Conservation (phyloP, 1,140 invertebrate species). For the Drosophila ogumai region DNA sequence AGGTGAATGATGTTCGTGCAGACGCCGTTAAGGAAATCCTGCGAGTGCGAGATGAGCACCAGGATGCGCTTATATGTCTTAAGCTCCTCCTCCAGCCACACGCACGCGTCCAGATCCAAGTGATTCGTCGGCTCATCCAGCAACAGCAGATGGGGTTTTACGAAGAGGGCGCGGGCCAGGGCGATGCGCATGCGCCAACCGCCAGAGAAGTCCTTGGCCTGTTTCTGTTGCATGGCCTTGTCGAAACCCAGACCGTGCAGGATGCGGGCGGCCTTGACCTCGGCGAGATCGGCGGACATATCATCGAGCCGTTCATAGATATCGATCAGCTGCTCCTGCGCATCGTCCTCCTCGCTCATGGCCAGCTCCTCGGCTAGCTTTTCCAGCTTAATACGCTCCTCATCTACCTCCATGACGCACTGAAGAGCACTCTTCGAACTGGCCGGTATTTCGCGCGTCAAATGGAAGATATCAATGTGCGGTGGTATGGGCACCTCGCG, state of each 20-base stretch:
- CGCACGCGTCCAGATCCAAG: slow-evolving; percentile 99
- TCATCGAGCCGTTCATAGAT: slow-evolving; percentile 99
- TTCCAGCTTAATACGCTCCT: slow-evolving; percentile 96
- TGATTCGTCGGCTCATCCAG: slow-evolving; percentile 99
- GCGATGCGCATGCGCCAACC: slow-evolving; percentile 99
- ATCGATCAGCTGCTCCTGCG: slow-evolving; percentile 98
- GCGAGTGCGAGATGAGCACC: slow-evolving; percentile 99
- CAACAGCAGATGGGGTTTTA: slow-evolving; percentile 96
- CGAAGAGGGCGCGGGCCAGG: slow-evolving; percentile 96
- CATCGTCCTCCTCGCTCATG: slow-evolving; percentile 94
- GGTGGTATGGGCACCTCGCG: slow-evolving; percentile 98
- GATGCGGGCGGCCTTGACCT: slow-evolving; percentile 96
- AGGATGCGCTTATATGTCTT: slow-evolving; percentile 98
- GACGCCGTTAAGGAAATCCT: slow-evolving; percentile 99
- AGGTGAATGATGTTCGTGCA: slow-evolving; percentile 99
- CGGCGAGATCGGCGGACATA: slow-evolving; percentile 97
- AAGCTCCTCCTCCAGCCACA: slow-evolving; percentile 99
- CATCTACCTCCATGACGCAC: slow-evolving; percentile 99
- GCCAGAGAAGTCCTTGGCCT: slow-evolving; percentile 97
- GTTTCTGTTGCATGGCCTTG: slow-evolving; percentile 96
- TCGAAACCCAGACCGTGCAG: slow-evolving; percentile 98
- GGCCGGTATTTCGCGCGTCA: slow-evolving; percentile 98
- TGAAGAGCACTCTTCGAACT: slow-evolving; percentile 96
- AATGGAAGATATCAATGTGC: slow-evolving; percentile 98
- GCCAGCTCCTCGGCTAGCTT: slow-evolving; percentile 96